Evolutionary conservation across 2,113 vertebrate species (phyloP).

Genomic region (human (Homo sapiens)): GRCh38 chr18:4597501-4598000

Average conservation of each 20-base stretch:
- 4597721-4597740: not conserved
- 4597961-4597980: constrained; percentile 38
- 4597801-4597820: not conserved
- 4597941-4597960: not conserved
- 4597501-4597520: not conserved
- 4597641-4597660: not conserved
- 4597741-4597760: not conserved
- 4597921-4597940: not conserved
- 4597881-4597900: constrained; percentile 47
- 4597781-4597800: not conserved
- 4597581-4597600: constrained; percentile 61
- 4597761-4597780: constrained; percentile 37
- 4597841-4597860: not conserved
- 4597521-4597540: constrained; percentile 3
- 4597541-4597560: constrained; percentile 58
- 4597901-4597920: not conserved
- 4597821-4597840: constrained; percentile 12
- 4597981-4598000: not conserved
- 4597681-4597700: constrained; percentile 33
- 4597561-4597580: constrained; percentile 63
- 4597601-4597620: constrained; percentile 61
- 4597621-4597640: constrained; percentile 51
- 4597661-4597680: constrained; percentile 25
- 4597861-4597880: constrained; percentile 31
- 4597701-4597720: constrained; percentile 28